phyloP scores from a whole-genome alignment of 1,140 invertebrate species.

The Drosophila gunungcola region DNA sequence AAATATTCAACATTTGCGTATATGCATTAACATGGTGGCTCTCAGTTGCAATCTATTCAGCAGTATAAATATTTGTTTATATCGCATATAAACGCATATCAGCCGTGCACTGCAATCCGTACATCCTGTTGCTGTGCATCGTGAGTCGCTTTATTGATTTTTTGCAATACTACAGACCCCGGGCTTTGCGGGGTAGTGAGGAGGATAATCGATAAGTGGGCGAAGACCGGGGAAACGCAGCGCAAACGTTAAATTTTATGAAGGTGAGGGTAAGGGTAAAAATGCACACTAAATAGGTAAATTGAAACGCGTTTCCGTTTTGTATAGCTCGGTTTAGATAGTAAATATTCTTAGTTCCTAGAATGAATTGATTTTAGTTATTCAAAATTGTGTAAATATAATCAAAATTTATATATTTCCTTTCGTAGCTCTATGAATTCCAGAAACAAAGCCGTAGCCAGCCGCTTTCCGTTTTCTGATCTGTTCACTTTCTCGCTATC shows the following conservation, averaged over 20 bases:
- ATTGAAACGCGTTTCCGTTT: constrained; percentile 37
- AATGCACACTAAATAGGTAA: constrained; percentile 33
- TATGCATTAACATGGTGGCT: constrained; percentile 45
- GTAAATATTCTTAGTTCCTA: constrained; percentile 62
- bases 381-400: constrained; percentile 72
- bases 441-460: constrained; percentile 35
- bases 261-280: constrained; percentile 1
- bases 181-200: background rate
- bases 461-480: constrained; percentile 5
- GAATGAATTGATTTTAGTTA: constrained; percentile 50
- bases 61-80: constrained; percentile 24
- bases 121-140: constrained; percentile 47
- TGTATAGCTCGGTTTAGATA: constrained; percentile 46
- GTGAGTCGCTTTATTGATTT: constrained; percentile 43
- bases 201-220: constrained; percentile 24
- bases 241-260: constrained; percentile 18
- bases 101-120: constrained; percentile 6
- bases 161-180: constrained; percentile 24
- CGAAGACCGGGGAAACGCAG: constrained; percentile 8
- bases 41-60: constrained; percentile 5
- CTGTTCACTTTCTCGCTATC: constrained; percentile 49
- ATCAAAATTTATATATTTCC: constrained; percentile 69
- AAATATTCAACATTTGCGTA: constrained; percentile 73
- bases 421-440: constrained; percentile 49
- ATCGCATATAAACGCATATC: constrained; percentile 43